phyloP scores from a whole-genome alignment of 2,113 vertebrate genomes.

The Lethenteron camtschaticum region DNA sequence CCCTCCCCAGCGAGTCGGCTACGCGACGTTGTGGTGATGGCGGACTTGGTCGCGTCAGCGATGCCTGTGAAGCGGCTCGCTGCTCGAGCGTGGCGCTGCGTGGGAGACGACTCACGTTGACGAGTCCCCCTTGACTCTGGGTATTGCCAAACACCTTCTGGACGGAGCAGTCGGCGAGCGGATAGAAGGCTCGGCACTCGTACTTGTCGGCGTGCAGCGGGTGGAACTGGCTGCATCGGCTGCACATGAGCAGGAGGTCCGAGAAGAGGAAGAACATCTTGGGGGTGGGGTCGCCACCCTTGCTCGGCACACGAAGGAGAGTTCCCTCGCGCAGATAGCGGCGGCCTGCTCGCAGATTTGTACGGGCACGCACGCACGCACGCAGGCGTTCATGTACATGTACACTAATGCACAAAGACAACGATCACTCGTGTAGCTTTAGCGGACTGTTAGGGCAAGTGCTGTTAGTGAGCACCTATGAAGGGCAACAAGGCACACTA shows the following conservation, averaged over 20 bases:
- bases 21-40: too few species aligned
- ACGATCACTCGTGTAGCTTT: too few species aligned
- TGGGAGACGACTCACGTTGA: constrained; percentile 21
- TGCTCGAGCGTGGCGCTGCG: constrained; percentile 10
- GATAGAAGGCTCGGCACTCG: constrained; percentile 20
- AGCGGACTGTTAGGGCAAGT: too few species aligned
- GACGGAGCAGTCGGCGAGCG: constrained; percentile 41
- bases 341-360: constrained; percentile 15
- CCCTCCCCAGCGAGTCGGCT: too few species aligned
- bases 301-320: constrained; percentile 27
- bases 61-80: too few species aligned
- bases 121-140: constrained; percentile 28
- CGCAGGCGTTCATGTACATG: too few species aligned
- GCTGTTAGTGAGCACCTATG: too few species aligned
- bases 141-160: constrained; percentile 44
- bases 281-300: constrained; percentile 29
- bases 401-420: too few species aligned
- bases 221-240: constrained; percentile 31
- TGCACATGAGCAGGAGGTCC: constrained; percentile 47
- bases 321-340: constrained; percentile 32
- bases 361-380: too few species aligned
- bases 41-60: too few species aligned
- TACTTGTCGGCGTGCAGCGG: constrained; percentile 28
- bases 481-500: too few species aligned
- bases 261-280: constrained; percentile 69